These are phyloP conservation scores for Cephus rjabovi DNA, from an alignment of 2,888 invertebrate species.

Conservation along the genomic window DNA sequence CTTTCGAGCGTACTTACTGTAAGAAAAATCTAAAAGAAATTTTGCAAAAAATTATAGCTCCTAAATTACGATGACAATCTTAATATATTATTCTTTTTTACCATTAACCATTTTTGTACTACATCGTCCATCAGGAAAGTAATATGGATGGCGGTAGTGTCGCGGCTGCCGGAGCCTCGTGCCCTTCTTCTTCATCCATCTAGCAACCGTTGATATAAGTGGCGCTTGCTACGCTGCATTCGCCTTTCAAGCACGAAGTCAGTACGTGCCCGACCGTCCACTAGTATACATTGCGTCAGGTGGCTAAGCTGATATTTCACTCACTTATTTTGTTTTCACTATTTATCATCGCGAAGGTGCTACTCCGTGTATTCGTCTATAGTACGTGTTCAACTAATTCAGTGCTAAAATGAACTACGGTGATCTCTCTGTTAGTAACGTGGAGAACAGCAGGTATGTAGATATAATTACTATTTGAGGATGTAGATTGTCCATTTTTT, in stretches of 20 bases:
- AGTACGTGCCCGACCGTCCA: neutral
- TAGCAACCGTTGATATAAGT: neutral
- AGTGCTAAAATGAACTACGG: slow-evolving; percentile 1
- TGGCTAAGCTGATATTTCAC: neutral
- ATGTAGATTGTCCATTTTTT: neutral
- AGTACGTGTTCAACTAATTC: neutral
- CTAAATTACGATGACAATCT: neutral
- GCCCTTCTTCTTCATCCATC: neutral
- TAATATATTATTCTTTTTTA: neutral
- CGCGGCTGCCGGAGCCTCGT: slow-evolving; percentile 6
- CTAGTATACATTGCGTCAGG: neutral
- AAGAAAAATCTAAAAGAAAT: neutral
- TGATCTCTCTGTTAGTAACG: slow-evolving; percentile 2
- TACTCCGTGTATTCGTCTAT: neutral
- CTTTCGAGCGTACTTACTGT: neutral
- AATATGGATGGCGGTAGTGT: neutral
- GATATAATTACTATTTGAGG: neutral
- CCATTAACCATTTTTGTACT: neutral
- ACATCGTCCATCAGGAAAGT: neutral
- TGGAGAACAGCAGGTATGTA: slow-evolving; percentile 1
- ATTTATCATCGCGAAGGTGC: neutral
- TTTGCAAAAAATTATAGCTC: neutral
- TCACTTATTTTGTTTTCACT: neutral
- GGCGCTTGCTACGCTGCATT: neutral
- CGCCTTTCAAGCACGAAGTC: neutral